phyloP scores from a whole-genome alignment of 2,888 invertebrate species.

The Trissolcus brochymenae region DNA sequence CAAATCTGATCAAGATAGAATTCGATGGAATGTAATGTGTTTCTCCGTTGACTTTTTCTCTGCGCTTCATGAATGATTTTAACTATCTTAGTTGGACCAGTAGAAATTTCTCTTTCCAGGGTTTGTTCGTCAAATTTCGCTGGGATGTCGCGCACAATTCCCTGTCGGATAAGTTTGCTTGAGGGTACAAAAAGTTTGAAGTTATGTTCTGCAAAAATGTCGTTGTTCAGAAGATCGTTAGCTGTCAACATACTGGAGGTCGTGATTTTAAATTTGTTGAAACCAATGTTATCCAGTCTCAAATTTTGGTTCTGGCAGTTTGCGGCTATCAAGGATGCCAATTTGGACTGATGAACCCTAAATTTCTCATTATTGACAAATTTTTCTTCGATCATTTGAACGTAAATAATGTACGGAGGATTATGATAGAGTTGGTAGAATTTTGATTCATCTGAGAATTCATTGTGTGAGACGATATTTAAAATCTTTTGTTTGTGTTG shows the following conservation, averaged over 20 bases:
- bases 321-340: no score
- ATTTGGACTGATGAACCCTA: background rate
- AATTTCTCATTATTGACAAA: background rate
- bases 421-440: conserved; percentile 3
- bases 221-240: background rate
- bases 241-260: no score
- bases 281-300: no score
- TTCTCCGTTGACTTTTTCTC: background rate
- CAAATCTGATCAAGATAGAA: conserved; percentile 7
- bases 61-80: background rate
- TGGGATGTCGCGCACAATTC: background rate
- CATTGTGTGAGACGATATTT: no score
- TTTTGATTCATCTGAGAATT: background rate
- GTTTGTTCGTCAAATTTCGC: background rate
- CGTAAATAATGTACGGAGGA: background rate
- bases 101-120: background rate
- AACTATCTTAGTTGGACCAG: background rate
- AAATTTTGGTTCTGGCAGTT: no score
- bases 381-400: background rate
- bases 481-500: no score
- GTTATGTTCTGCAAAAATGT: background rate
- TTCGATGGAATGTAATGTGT: background rate
- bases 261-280: no score
- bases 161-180: background rate
- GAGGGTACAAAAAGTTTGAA: background rate